Percentiles rank a stretch among this genome's conserved stretches.
Evolutionary conservation across 1,140 invertebrate genomes (phyloP).

Genomic region (Batillaria attramentaria): DNA sequence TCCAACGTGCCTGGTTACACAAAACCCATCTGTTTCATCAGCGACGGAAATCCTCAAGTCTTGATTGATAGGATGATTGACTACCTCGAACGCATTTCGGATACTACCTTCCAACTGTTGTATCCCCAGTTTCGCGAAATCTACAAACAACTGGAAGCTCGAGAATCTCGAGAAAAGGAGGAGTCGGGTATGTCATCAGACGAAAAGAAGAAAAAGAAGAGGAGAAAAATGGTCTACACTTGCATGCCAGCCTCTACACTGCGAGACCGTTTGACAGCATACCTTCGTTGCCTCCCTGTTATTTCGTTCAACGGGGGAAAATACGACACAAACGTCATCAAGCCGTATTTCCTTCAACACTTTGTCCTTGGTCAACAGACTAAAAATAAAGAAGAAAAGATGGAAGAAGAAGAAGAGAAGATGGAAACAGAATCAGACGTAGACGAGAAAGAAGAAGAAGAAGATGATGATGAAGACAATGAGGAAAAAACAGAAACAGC

Average conservation of each 20-base stretch:
- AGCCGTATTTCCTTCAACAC: slow-evolving; percentile 25
- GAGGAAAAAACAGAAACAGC: too few species aligned
- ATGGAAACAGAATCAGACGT: too few species aligned
- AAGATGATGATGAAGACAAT: too few species aligned
- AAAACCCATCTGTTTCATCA: background rate
- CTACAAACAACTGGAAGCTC: background rate
- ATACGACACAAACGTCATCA: slow-evolving; percentile 45
- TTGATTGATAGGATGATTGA: slow-evolving; percentile 16
- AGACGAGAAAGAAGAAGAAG: too few species aligned
- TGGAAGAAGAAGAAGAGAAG: background rate
- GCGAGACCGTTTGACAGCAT: background rate
- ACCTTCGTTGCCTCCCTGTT: slow-evolving; percentile 22
- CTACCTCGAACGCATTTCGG: slow-evolving; percentile 11
- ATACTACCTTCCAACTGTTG: background rate
- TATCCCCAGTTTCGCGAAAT: background rate
- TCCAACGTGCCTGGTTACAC: background rate
- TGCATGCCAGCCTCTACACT: background rate
- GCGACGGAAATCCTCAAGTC: background rate
- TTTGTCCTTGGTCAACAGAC: background rate
- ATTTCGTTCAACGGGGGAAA: slow-evolving; percentile 35
- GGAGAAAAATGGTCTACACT: background rate
- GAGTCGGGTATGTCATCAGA: too few species aligned
- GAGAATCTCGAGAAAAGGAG: too few species aligned
- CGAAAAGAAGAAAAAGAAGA: background rate
- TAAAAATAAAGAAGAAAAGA: background rate